Evolutionary conservation across 2,797 vertebrate species (phyloP), one percentile per base, ranked within the genome.

Genomic region (Phoeniculus purpureus): DNA sequence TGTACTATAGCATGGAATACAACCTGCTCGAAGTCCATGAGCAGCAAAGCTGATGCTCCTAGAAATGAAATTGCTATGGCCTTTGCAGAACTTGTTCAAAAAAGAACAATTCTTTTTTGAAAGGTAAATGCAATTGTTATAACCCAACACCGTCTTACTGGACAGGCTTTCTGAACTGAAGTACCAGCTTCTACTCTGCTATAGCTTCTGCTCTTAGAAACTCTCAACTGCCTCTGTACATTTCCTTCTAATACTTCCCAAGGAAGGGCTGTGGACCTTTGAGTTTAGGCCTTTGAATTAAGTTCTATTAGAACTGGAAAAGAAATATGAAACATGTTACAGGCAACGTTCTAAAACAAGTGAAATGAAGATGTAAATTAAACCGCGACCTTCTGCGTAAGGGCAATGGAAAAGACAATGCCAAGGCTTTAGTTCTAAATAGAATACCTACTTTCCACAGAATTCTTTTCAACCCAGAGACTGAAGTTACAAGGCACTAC

Each of bases 401-500:
- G 5, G 3, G 23, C 83, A 92, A 68, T 31, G 34, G 48, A 86
- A 87, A 78, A 95, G 75, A 92, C 48, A 75, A 48, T 58, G 87
- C 81, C 65, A 77, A 92, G 87, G 50, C 50, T 85, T 94, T 92
- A 92, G 83, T 94, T 96, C 88, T 95, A 96, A 96, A 96, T 60
- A 86, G 66, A 94, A 94, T 84, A 82, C 62, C 92, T 95, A 90
- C 81, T 94, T 94, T 93, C 54, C 86, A 88, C 67, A 79, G 94
- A 84, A 92, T 85, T 94, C 90, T 96, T 51, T 96, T 96, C 87
- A 90, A 96, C 90, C 81, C 93, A 88, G 82, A 93, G 90, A 75
- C 56, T 96, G 96, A 96, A 96, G 90, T 95, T 97, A 85, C 85
- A 94, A 96, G 96, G 95, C 92, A 91, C 88, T 74, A 78, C 86